Base-by-base conservation (phyloP, 2,888 invertebrate species). In the Ditula angustiorana region DNA sequence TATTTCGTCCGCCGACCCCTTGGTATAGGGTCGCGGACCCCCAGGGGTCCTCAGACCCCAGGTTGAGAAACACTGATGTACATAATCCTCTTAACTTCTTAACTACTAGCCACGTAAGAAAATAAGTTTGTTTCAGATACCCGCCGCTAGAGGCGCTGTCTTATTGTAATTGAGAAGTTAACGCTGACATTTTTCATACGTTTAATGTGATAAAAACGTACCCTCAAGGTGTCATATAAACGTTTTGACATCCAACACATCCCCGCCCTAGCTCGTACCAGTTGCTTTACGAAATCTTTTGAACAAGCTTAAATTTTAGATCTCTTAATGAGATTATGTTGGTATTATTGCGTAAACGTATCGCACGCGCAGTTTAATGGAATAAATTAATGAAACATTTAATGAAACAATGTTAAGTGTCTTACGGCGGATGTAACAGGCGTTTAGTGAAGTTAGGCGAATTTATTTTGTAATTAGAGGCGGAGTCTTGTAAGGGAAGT, bases 301-400 rank as follows among this genome's bases (percentile, higher is more conserved):
- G 11, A 47, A 61, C 47, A 53, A 33, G 47, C 55, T 28, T 47
- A 21, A 28, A 53, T 44, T 23, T 13, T 46, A 13, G 23, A 61
- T 47, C 55, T 21, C 47, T 11, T 61, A 61, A 61, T 55, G 37
- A 55, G 55, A 61, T 61, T 55, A 55, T 16, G 21, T 23, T 47
- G 30, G 35, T 47, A 28, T 56, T 47, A 47, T 55, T 55, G 35
- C 13, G 41, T 41, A 52, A 60, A 49, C 37, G 61, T 26, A 28
- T 30, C 49, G 37, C 26, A 56, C 49, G 47, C 19, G 41, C 23
- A 21, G 19, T 30, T 28, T 41, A 50, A 37, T n/a, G 47, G 47
- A 61, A 56, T 56, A 61, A 55, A 37, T 50, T 50, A 50, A 28
- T 47, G 47, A 55, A 47, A 55, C 55, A 56, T 61, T 50, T 50